Conservation (phyloP, 2,797 vertebrate species). For the Lophura swinhoii region DNA sequence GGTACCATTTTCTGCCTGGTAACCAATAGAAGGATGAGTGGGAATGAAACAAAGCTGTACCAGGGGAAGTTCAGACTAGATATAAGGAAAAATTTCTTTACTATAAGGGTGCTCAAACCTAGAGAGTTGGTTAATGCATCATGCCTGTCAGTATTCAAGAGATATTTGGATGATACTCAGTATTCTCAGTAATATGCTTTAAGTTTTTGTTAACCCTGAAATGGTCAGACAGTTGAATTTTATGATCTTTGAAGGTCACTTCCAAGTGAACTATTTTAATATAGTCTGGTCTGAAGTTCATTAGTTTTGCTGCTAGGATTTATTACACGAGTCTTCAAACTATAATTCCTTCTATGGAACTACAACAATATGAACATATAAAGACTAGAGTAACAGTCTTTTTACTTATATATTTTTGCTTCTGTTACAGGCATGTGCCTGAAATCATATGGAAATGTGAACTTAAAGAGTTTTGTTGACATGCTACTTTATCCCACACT, state of each 20-base stretch:
- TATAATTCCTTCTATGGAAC: background rate
- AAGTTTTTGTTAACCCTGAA: background rate
- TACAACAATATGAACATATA: background rate
- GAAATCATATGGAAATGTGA: background rate
- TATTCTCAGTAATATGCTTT: background rate
- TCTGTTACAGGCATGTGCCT: background rate
- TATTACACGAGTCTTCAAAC: background rate
- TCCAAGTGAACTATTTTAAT: background rate
- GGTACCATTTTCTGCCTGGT: too few species aligned
- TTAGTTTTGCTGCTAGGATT: background rate
- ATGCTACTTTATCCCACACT: rapidly evolving
- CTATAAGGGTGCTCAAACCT: background rate
- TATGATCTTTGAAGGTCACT: background rate
- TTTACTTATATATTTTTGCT: background rate
- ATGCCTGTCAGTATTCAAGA: background rate
- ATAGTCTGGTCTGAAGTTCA: background rate
- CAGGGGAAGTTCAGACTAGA: background rate
- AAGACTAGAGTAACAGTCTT: rapidly evolving
- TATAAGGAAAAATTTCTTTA: background rate
- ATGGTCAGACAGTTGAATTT: background rate
- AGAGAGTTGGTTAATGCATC: background rate
- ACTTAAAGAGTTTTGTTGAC: background rate
- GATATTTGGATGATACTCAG: background rate
- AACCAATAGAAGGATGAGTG: too few species aligned
- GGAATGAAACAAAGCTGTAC: background rate